Percentiles rank a stretch among this genome's conserved stretches.
Conservation (phyloP, 2,888 invertebrate genomes). For the Drosophila mayaguana region DNA sequence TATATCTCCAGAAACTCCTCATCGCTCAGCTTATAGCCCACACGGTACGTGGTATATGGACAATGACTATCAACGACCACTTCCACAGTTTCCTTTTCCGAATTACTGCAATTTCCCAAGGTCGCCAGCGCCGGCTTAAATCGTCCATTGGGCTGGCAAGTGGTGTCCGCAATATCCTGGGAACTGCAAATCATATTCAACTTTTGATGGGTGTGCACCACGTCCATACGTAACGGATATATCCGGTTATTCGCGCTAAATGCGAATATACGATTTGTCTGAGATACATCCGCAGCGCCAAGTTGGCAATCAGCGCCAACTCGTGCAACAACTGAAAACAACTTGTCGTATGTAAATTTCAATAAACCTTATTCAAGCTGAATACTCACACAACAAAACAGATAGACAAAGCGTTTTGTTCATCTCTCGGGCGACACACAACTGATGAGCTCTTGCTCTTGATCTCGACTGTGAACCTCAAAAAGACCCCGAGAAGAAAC, state of each 20-base stretch:
- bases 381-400: constrained; percentile 10
- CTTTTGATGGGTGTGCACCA: constrained; percentile 1
- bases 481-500: not conserved
- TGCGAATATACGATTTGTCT: constrained; percentile 50
- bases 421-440: constrained; percentile 33
- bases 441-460: constrained; percentile 22
- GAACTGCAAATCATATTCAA: constrained; percentile 40
- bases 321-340: constrained; percentile 25
- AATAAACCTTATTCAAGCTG: constrained; percentile 3
- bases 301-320: constrained; percentile 41
- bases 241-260: not conserved
- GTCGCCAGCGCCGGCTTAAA: constrained; percentile 22
- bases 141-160: constrained; percentile 16
- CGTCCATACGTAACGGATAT: constrained; percentile 27
- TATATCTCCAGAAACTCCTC: constrained; percentile 57
- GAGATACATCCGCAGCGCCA: not conserved
- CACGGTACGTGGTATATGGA: constrained; percentile 27
- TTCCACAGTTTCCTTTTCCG: constrained; percentile 7
- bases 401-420: constrained; percentile 1
- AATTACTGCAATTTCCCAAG: constrained; percentile 6
- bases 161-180: constrained; percentile 10
- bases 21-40: constrained; percentile 40
- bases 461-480: constrained; percentile 8
- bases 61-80: constrained; percentile 27
- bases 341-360: constrained; percentile 5